A percentile compares a stretch with the other conserved stretches of the same genome.
These are phyloP conservation scores for Bolinopsis microptera DNA, from an alignment of 37 sponge, comb jelly and placozoan species.

Conservation along the genomic window DNA sequence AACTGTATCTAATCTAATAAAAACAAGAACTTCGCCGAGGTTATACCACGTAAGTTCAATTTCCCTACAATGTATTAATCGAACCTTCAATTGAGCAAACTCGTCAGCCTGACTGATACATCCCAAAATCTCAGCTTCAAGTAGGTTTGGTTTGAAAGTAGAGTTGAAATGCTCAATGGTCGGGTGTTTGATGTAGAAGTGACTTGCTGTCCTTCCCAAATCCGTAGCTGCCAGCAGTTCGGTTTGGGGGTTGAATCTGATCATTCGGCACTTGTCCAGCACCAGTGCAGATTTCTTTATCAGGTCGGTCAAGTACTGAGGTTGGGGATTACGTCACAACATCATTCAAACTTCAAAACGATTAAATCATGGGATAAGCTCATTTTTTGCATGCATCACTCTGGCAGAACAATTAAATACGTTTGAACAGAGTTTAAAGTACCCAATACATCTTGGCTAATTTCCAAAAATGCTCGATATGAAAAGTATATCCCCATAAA, in stretches of 20 bases:
- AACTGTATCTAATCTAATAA: too few species aligned
- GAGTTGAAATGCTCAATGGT: constrained; percentile 92
- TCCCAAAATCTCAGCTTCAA: constrained; percentile 76
- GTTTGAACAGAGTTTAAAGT: neutral
- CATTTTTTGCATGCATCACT: too few species aligned
- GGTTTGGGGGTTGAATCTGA: constrained; percentile 79
- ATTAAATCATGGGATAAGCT: neutral
- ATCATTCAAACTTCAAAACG: too few species aligned
- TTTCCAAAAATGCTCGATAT: too few species aligned
- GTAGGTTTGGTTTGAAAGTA: constrained; percentile 75
- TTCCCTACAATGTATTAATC: too few species aligned
- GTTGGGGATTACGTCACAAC: neutral
- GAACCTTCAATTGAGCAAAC: constrained; percentile 93
- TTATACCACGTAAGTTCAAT: too few species aligned
- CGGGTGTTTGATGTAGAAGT: constrained; percentile 92
- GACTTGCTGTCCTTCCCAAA: constrained; percentile 88
- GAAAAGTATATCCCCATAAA: too few species aligned
- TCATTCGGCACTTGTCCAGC: constrained; percentile 88
- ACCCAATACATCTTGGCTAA: too few species aligned
- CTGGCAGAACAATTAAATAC: neutral
- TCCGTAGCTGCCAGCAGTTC: constrained; percentile 80
- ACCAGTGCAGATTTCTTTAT: constrained; percentile 72
- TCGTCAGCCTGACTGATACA: constrained; percentile 88
- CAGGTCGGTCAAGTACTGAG: constrained; percentile 70
- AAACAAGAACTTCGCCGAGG: too few species aligned